phyloP scores from a whole-genome alignment of 2,113 vertebrate species.

The Rhinolophus ferrumequinum region DNA sequence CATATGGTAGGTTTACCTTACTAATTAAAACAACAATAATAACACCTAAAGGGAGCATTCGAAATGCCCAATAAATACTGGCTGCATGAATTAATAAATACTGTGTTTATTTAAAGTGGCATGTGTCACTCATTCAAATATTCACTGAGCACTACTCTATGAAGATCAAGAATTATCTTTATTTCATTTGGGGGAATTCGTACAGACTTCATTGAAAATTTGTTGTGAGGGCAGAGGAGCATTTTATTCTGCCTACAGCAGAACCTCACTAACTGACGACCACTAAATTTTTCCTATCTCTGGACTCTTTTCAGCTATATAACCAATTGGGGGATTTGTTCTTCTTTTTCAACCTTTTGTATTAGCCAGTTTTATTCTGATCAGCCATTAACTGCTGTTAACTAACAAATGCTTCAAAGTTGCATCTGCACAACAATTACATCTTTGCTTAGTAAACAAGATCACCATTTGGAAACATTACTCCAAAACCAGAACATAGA shows the following conservation, averaged over 20 bases:
- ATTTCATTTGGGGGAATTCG: neutral
- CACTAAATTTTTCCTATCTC: neutral
- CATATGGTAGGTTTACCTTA: neutral
- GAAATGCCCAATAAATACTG: neutral
- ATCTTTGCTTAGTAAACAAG: constrained; percentile 20
- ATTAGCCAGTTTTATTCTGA: neutral
- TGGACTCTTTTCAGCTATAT: neutral
- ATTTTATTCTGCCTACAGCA: neutral
- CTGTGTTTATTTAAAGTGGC: neutral
- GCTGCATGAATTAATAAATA: constrained; percentile 14
- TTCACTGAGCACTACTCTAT: neutral
- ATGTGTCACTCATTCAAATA: neutral
- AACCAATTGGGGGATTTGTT: neutral
- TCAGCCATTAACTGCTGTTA: neutral
- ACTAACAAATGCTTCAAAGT: neutral
- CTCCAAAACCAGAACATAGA: neutral
- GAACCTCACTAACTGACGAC: neutral
- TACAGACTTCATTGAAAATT: neutral
- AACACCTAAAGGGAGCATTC: neutral
- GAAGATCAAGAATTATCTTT: neutral
- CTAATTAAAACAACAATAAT: constrained; percentile 18
- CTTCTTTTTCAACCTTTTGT: neutral
- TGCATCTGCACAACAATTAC: neutral
- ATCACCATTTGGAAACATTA: neutral
- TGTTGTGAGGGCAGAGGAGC: neutral